Percentiles rank a stretch among this genome's conserved stretches.
phyloP scores from a whole-genome alignment of 2,888 invertebrate species.

The Hofmannophila pseudospretella region DNA sequence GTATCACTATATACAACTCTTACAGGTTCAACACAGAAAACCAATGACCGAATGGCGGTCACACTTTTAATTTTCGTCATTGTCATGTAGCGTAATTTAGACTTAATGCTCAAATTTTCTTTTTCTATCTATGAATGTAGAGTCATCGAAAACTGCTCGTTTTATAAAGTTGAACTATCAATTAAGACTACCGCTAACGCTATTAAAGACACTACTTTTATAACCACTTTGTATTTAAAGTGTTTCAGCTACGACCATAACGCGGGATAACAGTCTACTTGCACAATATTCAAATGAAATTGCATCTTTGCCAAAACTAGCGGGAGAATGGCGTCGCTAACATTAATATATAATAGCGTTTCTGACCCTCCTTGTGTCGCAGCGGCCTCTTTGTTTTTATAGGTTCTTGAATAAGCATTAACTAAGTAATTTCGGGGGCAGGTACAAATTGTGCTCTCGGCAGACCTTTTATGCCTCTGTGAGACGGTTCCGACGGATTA shows the following conservation, averaged over 20 bases:
- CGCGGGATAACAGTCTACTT: slow-evolving; percentile 64
- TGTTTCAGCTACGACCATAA: slow-evolving; percentile 56
- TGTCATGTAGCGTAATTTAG: neutral
- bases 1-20: no score
- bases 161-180: neutral
- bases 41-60: no score
- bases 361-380: slow-evolving; percentile 63
- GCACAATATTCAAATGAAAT: slow-evolving; percentile 78
- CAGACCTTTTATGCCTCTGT: slow-evolving; percentile 35
- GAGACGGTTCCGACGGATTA: slow-evolving; percentile 15
- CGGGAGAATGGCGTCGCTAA: slow-evolving; percentile 65
- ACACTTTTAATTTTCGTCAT: no score
- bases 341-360: slow-evolving; percentile 74
- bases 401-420: slow-evolving; percentile 68
- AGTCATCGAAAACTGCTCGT: neutral
- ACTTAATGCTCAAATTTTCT: neutral
- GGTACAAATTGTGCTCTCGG: slow-evolving; percentile 49
- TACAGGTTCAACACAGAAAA: no score
- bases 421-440: slow-evolving; percentile 56
- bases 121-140: neutral
- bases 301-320: slow-evolving; percentile 78
- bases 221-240: slow-evolving; percentile 70
- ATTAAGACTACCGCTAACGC: slow-evolving; percentile 30
- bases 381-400: slow-evolving; percentile 69
- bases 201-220: slow-evolving; percentile 48